phyloP scores from a whole-genome alignment of 2,113 vertebrate species.

The Thomomys bottae region DNA sequence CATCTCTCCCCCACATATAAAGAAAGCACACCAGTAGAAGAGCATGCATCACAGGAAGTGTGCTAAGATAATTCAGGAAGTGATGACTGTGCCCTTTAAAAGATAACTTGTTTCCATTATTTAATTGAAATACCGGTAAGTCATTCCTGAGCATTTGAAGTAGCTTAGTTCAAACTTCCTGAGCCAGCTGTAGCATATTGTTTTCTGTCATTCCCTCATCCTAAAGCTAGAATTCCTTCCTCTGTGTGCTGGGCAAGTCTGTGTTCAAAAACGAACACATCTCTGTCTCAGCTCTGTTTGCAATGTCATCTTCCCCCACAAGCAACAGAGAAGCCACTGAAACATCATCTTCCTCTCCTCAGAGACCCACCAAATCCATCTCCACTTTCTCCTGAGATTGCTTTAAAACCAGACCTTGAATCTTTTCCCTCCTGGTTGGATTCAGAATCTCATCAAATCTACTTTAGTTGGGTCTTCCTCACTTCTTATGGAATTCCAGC shows the following conservation, averaged over 20 bases:
- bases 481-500: background rate
- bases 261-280: background rate
- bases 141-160: slow-evolving; percentile 25
- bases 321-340: background rate
- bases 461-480: background rate
- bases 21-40: background rate
- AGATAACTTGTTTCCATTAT: slow-evolving; percentile 12
- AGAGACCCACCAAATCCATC: background rate
- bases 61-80: background rate
- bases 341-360: background rate
- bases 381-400: background rate
- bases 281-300: background rate
- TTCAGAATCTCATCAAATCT: background rate
- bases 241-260: background rate
- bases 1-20: background rate
- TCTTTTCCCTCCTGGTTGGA: background rate
- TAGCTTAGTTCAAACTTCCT: background rate
- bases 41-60: background rate
- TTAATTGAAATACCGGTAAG: background rate
- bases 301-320: background rate
- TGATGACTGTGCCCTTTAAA: slow-evolving; percentile 17
- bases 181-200: background rate
- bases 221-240: background rate
- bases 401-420: slow-evolving; percentile 17
- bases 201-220: background rate